Evolutionary conservation across 2,113 vertebrate species (phyloP), one percentile per base, ranked within the genome.

Genomic region (Suricata suricatta): DNA sequence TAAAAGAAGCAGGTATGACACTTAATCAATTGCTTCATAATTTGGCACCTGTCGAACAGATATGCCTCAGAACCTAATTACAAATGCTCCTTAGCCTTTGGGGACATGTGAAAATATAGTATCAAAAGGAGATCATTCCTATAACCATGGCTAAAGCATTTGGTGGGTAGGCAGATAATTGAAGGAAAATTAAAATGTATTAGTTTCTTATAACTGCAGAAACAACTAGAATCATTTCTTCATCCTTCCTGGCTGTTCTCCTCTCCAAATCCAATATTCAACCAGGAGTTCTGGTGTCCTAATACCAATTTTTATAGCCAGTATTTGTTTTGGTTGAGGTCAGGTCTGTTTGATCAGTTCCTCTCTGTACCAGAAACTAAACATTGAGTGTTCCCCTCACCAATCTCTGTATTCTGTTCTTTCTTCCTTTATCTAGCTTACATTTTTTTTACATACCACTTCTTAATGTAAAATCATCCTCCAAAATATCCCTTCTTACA

Each of bases 21-120:
- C 63, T 90, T 88, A 92, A 90, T 88, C 5, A 69, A 74, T 72
- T 94, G n/a, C 29, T 93, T 88, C 71, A 60, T 60, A 88, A 91
- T 93, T 60, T 81, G 77, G 44, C 16, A 84, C 29, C 81, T 85
- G 63, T 41, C 63, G 54, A 88, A 74, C 52, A 96, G 50, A 92
- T 92, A 33, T 52, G 15, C 27, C 95, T 35, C 88, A 86, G 79
- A 64, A 68, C 15, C n/a, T 89, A 54, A 69, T 64, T 54, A 90
- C 60, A 88, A 95, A 68, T 35, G 90, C 52, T 94, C 41, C 29
- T 60, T 88, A 57, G 14, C 52, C 52, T 95, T 93, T 82, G 41
- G 31, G 82, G 38, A 31, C 50, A 80, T 93, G 88, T 86, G 29
- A 63, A 93, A 90, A 77, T 47, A 52, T 10, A 41, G 11, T 68